phyloP scores from a whole-genome alignment of 2,113 vertebrate genomes.

The Casuarius casuarius region DNA sequence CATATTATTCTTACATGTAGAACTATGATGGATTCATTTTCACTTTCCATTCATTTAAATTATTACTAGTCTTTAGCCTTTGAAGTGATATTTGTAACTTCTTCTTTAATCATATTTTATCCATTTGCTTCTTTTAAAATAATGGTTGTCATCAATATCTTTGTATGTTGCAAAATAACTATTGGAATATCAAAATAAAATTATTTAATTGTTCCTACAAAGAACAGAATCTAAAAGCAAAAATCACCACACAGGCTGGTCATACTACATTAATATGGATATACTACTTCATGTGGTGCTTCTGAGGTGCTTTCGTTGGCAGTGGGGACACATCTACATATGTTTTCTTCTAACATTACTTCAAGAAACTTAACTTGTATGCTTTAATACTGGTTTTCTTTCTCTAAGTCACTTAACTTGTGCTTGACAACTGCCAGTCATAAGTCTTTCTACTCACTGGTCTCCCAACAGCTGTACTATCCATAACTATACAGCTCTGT shows the following conservation, averaged over 20 bases:
- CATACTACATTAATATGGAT: neutral
- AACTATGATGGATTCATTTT: neutral
- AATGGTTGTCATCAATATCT: neutral
- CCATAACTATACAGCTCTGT: no score
- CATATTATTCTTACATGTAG: neutral
- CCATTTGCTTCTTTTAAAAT: neutral
- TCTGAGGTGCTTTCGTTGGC: no score
- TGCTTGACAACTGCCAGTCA: neutral
- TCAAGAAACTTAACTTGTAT: neutral
- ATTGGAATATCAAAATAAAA: neutral
- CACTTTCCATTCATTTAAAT: neutral
- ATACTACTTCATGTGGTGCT: no score
- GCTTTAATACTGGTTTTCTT: neutral
- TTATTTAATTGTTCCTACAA: neutral
- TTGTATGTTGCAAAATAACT: neutral
- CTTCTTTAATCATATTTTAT: neutral
- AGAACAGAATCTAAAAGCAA: neutral
- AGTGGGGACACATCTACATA: neutral
- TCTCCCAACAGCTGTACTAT: neutral
- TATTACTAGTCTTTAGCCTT: neutral
- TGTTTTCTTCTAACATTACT: neutral
- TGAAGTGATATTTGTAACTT: neutral
- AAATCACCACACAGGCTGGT: neutral
- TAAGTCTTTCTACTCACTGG: neutral
- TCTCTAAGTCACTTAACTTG: neutral